A percentile compares a stretch with the other conserved stretches of the same genome.
Evolutionary conservation across 2,888 invertebrate species (phyloP).

Genomic region (Perithous albicinctus): DNA sequence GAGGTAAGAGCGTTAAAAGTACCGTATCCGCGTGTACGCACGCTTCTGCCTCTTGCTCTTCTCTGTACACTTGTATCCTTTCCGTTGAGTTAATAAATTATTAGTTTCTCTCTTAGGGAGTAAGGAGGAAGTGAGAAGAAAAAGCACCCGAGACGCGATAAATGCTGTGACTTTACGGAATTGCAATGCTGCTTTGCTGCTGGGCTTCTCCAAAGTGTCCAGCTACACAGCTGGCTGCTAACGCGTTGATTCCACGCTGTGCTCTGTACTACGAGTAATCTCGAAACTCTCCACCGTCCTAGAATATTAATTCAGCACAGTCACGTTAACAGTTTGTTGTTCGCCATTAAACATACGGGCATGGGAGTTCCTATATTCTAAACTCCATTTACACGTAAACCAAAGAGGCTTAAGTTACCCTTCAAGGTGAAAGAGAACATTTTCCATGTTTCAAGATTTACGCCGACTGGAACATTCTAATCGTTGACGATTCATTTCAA

Average conservation of each 20-base stretch:
- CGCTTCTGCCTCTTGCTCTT: constrained; percentile 62
- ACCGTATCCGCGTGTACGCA: constrained; percentile 65
- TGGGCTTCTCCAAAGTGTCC: constrained; percentile 27
- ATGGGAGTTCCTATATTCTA: constrained; percentile 16
- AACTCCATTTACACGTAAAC: background rate
- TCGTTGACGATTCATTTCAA: background rate
- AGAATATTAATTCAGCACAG: constrained; percentile 52
- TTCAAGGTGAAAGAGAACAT: background rate
- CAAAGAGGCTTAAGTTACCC: background rate
- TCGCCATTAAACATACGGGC: constrained; percentile 12
- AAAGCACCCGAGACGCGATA: constrained; percentile 51
- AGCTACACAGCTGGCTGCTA: constrained; percentile 51
- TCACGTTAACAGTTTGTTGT: constrained; percentile 37
- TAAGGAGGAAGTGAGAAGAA: constrained; percentile 14
- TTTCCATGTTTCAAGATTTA: background rate
- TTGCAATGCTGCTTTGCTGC: constrained; percentile 42
- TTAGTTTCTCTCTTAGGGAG: constrained; percentile 41
- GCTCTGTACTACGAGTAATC: constrained; percentile 26
- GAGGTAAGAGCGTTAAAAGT: constrained; percentile 60
- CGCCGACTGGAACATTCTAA: background rate
- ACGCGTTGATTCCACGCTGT: constrained; percentile 51
- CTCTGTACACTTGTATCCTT: constrained; percentile 43
- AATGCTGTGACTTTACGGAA: constrained; percentile 62
- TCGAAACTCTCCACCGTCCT: constrained; percentile 42
- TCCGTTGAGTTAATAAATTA: constrained; percentile 70